Evolutionary conservation across 2,113 vertebrate species (phyloP).

Genomic region (Charadrius vociferus): DNA sequence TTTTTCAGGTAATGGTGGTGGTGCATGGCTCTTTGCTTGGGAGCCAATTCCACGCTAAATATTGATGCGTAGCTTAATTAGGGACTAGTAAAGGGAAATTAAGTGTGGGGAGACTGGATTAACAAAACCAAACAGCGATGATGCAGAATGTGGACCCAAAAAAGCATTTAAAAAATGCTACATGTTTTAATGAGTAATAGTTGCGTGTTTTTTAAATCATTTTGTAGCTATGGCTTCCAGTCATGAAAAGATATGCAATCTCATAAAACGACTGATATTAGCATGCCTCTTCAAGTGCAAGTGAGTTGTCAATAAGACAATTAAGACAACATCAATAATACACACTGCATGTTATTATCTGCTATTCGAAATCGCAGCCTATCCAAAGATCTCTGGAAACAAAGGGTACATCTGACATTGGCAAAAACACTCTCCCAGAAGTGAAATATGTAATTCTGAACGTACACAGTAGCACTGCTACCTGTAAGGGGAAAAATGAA

Average conservation of each 20-base stretch:
- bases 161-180: not conserved
- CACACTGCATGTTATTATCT: slow-evolving; percentile 73
- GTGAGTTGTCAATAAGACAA: slow-evolving; percentile 81
- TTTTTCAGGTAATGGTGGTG: slow-evolving; percentile 9
- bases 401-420: slow-evolving; percentile 58
- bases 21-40: not conserved
- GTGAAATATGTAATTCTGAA: slow-evolving; percentile 35
- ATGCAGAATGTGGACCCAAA: not conserved
- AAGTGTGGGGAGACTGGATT: not conserved
- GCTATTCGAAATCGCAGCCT: slow-evolving; percentile 65
- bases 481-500: not conserved
- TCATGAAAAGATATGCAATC: slow-evolving; percentile 71
- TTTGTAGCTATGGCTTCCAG: slow-evolving; percentile 60
- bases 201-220: slow-evolving; percentile 32
- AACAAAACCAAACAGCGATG: not conserved
- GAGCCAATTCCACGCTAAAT: not conserved
- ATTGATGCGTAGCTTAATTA: slow-evolving; percentile 4
- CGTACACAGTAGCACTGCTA: not conserved
- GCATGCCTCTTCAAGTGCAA: slow-evolving; percentile 77
- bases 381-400: slow-evolving; percentile 70
- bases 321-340: slow-evolving; percentile 81
- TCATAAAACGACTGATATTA: slow-evolving; percentile 77
- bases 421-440: slow-evolving; percentile 20
- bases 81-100: not conserved
- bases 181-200: not conserved